Evolutionary conservation across 2,113 vertebrate genomes (phyloP).

Genomic region (Sylvilagus bachmani): DNA sequence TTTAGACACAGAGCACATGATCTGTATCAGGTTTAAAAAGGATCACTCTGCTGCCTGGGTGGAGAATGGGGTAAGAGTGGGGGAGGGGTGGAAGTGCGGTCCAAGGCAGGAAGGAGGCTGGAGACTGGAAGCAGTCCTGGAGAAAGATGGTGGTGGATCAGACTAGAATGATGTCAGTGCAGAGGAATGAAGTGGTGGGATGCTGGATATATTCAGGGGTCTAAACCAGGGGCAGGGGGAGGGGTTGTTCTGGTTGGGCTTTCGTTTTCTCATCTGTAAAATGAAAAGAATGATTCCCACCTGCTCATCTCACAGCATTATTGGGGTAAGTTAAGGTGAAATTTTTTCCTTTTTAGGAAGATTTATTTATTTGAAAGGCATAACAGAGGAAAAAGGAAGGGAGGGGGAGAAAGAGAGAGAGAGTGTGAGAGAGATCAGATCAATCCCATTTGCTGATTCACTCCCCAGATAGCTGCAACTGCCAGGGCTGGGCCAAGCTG

Average conservation of each 20-base stretch:
- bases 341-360: too few relatives aligned
- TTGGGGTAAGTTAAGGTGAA: neutral
- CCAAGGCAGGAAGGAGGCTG: slow-evolving; percentile 9
- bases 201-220: neutral
- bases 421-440: too few relatives aligned
- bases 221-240: neutral
- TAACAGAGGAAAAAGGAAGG: too few relatives aligned
- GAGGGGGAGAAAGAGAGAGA: too few relatives aligned
- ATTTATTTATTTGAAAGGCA: too few relatives aligned
- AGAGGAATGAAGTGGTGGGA: slow-evolving; percentile 23
- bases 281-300: neutral
- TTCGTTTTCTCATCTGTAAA: neutral
- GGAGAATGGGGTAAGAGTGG: neutral
- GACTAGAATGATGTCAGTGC: slow-evolving; percentile 31
- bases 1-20: slow-evolving; percentile 59
- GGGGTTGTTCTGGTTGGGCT: neutral
- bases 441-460: too few relatives aligned
- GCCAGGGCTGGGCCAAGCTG: too few relatives aligned
- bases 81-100: neutral
- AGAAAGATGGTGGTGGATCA: neutral
- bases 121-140: neutral
- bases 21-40: slow-evolving; percentile 44
- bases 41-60: neutral
- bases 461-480: too few relatives aligned
- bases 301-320: neutral